Evolutionary conservation across 2,797 vertebrate genomes (phyloP), one percentile per base, ranked within the genome.

Genomic region (Eutrigla gurnardus): DNA sequence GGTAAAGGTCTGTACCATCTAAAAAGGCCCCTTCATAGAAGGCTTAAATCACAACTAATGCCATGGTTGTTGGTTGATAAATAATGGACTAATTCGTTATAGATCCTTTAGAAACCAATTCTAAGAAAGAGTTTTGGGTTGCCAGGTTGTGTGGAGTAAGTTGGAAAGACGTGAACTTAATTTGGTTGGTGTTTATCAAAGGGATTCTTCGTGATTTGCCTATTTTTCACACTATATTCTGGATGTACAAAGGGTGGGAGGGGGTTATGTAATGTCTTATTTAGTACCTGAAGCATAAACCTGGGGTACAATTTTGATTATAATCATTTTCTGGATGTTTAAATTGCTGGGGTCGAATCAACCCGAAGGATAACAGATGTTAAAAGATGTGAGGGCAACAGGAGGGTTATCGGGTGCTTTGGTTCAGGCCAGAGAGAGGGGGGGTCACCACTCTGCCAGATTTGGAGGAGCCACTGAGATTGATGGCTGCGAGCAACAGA

Each of bases 391-490:
- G 58, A 62, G 42, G 42, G 65, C 25, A 25, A 25, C 25, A 77
- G 65, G 81, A 78, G 75, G 80, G 77, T 84, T 77, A 80, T 67
- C 81, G 55, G 77, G 52, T 58, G 80, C 73, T 80, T 75, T 69
- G 50, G 82, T 76, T 80, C 14, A 65, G 11, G 64, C 73, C 70
- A 79, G 74, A 84, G 69, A 66, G 55, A 76, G 78, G 81, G 63
- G 70, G 86, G 85, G 82, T 86, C 78, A 82, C 64, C 68, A 43
- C 75, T 90, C 87, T 60, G 75, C 80, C 89, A 91, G 84, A 93
- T 93, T 89, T 90, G 80, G 62, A 90, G 82, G 85, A 89, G 87
- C 88, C 90, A 83, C 86, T 55, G 80, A 92, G 90, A 93, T 89
- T 90, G 83, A 91, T 92, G 78, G 86, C 88, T 92, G 71, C 54